Evolutionary conservation across 1,140 invertebrate genomes (phyloP).

Genomic region (Drosophila kepulauana): DNA sequence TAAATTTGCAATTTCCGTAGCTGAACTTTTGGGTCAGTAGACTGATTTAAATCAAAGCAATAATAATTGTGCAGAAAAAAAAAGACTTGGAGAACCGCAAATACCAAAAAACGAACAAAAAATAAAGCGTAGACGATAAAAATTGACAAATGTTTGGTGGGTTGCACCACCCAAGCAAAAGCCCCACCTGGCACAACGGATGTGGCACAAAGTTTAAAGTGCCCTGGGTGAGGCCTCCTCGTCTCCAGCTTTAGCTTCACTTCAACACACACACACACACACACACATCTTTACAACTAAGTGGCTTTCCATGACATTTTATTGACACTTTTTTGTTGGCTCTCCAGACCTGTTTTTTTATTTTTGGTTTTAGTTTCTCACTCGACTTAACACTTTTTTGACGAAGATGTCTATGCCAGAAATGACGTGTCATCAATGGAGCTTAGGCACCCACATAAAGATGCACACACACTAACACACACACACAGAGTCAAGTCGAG

Average conservation of each 20-base stretch:
- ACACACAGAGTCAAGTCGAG: not conserved
- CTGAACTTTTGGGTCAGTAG: slow-evolving; percentile 84
- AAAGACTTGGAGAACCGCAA: slow-evolving; percentile 35
- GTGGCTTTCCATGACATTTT: slow-evolving; percentile 81
- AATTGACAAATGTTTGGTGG: slow-evolving; percentile 69
- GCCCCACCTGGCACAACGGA: slow-evolving; percentile 51
- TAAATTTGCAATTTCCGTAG: slow-evolving; percentile 85
- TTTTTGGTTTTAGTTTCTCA: slow-evolving; percentile 45
- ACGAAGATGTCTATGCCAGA: slow-evolving; percentile 80
- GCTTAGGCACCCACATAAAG: slow-evolving; percentile 75
- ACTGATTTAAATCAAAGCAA: slow-evolving; percentile 84
- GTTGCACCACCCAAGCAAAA: slow-evolving; percentile 34
- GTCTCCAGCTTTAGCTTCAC: not conserved
- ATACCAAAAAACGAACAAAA: slow-evolving; percentile 38
- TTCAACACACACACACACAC: slow-evolving; percentile 13
- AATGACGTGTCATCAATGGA: slow-evolving; percentile 80
- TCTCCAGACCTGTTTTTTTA: slow-evolving; percentile 68
- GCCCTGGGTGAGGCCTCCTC: slow-evolving; percentile 59
- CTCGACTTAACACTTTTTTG: slow-evolving; percentile 75
- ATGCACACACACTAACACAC: slow-evolving; percentile 28
- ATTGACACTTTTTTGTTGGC: slow-evolving; percentile 63
- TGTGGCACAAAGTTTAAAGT: slow-evolving; percentile 61
- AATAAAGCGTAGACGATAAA: slow-evolving; percentile 38
- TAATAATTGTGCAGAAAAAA: slow-evolving; percentile 79
- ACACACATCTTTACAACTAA: slow-evolving; percentile 42